Base-by-base conservation (phyloP, 1,140 invertebrate species). In the Philotrypesis tridentata region DNA sequence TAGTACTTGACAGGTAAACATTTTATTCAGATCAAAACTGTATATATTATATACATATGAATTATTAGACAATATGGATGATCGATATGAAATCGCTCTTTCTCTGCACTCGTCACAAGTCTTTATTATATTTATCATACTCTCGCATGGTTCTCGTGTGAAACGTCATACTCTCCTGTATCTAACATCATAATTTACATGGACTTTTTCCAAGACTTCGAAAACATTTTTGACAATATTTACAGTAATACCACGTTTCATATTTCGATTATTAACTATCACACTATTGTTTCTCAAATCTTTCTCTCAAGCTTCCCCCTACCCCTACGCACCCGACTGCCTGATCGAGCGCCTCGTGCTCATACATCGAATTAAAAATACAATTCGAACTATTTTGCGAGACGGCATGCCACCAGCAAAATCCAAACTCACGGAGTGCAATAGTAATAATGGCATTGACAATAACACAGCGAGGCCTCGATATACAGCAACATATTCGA, bases 41-140 rank as follows among this genome's bases (percentile, higher is more conserved):
- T 86, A 86, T 88, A 87, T 88, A 87, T 84, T 90, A 90, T 90
- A 90, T 90, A 90, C 89, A 90, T 89, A 90, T 84, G 87, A 86
- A 86, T 87, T 88, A 87, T 80, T 87, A 89, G 86, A 89, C 87
- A 88, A 89, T 89, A 90, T 87, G 86, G 85, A 88, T 85, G 83
- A 87, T 83, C 79, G 88, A 90, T 89, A 89, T 89, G 89, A 89
- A 87, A 85, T 77, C 48, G 27, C 40, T 78, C 48, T 25, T 55
- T 55, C 21, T 55, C 33, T 37, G 33, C 48, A 55, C 23, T 73
- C 21, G 60, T 14, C 60, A 70, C 33, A 17, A 82, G 73, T 71
- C 67, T 78, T 77, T 65, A 23, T 73, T 48, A 72, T 37, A 68
- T 4, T 55, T 14, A 17, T 43, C 40, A 14, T 43, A 14, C 40